phyloP scores from a whole-genome alignment of 2,113 vertebrate genomes.

The Serinus canaria region DNA sequence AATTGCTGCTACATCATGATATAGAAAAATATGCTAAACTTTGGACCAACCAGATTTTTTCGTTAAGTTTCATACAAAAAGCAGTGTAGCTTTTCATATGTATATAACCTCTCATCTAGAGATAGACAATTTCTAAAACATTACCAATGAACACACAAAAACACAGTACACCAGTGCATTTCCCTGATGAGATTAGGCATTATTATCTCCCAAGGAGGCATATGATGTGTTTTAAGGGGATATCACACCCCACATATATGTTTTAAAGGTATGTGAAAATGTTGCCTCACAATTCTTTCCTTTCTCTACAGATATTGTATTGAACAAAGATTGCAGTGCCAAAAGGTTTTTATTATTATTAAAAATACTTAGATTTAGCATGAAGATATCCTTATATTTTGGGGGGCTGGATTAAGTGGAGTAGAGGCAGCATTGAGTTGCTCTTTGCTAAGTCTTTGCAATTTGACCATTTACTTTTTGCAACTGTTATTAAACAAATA shows the following conservation, averaged over 20 bases:
- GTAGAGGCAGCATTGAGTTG: background rate
- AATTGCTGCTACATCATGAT: background rate
- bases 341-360: background rate
- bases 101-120: background rate
- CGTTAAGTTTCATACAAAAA: background rate
- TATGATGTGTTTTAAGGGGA: background rate
- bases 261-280: conserved; percentile 39
- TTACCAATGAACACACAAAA: background rate
- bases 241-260: background rate
- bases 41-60: background rate
- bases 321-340: background rate
- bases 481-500: background rate
- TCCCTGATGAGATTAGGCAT: conserved; percentile 20
- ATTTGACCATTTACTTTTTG: background rate
- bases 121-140: background rate
- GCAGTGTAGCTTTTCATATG: background rate
- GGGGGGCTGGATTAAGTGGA: fast-evolving
- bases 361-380: background rate
- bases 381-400: background rate
- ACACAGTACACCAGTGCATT: background rate
- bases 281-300: background rate
- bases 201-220: conserved; percentile 18
- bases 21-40: background rate
- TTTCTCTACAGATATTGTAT: background rate
- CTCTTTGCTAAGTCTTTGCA: background rate